These are phyloP conservation scores for Lepidonotus clava DNA, from an alignment of 2,888 invertebrate genomes.

Conservation along the genomic window DNA sequence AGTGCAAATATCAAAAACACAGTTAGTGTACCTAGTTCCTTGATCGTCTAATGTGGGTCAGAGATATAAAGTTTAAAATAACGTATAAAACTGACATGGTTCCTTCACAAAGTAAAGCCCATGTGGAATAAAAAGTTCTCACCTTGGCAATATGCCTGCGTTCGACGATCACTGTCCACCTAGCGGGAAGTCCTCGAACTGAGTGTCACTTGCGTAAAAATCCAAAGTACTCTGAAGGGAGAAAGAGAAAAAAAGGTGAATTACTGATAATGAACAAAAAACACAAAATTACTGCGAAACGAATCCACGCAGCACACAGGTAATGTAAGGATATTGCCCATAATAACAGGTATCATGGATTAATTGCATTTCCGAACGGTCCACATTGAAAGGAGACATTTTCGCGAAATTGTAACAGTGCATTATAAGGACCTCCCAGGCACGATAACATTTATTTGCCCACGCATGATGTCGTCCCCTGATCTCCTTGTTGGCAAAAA, in stretches of 20 bases:
- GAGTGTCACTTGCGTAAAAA: constrained; percentile 17
- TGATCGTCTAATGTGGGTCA: too few relatives aligned
- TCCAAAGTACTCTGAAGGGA: constrained; percentile 8
- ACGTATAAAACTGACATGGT: too few relatives aligned
- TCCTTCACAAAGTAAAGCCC: too few relatives aligned
- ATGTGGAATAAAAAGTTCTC: too few relatives aligned
- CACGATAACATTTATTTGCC: constrained; percentile 14
- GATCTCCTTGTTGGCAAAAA: neutral
- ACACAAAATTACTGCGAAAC: neutral
- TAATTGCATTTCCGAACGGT: neutral
- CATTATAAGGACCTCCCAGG: neutral
- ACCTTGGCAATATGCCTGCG: neutral
- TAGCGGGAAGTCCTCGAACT: constrained; percentile 17
- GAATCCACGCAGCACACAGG: neutral
- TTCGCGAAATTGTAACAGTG: constrained; percentile 1
- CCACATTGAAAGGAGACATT: neutral
- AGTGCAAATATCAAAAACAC: too few relatives aligned
- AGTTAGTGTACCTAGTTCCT: too few relatives aligned
- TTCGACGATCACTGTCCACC: neutral
- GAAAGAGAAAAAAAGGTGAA: neutral
- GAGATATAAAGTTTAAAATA: too few relatives aligned
- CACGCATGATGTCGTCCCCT: neutral
- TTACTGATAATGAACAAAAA: neutral
- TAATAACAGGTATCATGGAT: constrained; percentile 8
- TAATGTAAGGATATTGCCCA: neutral